Percentiles rank a stretch among this genome's conserved stretches.
These are phyloP conservation scores for Anthoptus insignis DNA, from an alignment of 2,888 invertebrate genomes.

Conservation along the genomic window DNA sequence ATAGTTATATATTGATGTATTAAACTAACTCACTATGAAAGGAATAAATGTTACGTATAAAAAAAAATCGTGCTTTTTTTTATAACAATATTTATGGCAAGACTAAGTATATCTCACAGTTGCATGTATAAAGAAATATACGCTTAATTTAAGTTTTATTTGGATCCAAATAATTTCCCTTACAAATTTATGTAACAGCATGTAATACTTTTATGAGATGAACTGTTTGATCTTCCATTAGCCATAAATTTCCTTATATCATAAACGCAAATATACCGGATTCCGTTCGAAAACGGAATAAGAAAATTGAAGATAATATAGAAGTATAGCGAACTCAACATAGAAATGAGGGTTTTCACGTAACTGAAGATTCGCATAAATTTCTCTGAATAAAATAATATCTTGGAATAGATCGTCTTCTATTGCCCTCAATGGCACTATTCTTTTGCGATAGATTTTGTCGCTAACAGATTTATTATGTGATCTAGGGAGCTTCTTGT, in stretches of 20 bases:
- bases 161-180: background rate
- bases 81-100: too few relatives aligned
- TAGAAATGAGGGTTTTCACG: conserved; percentile 1
- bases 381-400: conserved; percentile 26
- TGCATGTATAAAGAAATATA: too few relatives aligned
- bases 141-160: background rate
- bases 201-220: background rate
- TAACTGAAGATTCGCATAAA: conserved; percentile 24
- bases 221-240: background rate
- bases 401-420: conserved; percentile 21
- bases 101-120: too few relatives aligned
- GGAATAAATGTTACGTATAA: too few relatives aligned
- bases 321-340: background rate
- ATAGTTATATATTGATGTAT: too few relatives aligned
- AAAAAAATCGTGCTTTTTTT: too few relatives aligned
- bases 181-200: background rate
- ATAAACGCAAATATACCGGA: background rate
- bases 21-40: too few relatives aligned
- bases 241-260: background rate
- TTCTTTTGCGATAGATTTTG: conserved; percentile 23
- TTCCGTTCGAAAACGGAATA: background rate
- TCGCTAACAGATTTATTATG: conserved; percentile 22
- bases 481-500: conserved; percentile 21
- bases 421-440: conserved; percentile 22
- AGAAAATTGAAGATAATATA: background rate